Conservation (phyloP, 1,140 invertebrate genomes). For the Whitmania pigra region DNA sequence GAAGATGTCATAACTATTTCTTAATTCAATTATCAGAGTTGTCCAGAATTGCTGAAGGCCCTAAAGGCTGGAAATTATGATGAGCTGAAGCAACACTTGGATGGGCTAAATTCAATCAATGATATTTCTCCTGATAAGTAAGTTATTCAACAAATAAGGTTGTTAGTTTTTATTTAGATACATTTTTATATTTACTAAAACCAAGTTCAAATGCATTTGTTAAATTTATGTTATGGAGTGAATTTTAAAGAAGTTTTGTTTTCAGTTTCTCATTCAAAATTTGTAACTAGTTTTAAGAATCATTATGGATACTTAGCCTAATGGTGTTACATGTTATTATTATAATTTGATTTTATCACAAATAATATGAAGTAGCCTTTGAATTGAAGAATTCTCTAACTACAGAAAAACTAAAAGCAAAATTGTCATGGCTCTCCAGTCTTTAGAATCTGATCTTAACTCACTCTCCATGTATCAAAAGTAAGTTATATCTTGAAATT, state of each 20-base stretch:
- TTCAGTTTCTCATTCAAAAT: too few relatives aligned
- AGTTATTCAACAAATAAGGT: too few relatives aligned
- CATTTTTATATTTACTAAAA: not conserved
- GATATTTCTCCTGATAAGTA: constrained; percentile 15
- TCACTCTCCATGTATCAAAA: constrained; percentile 65
- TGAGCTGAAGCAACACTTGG: constrained; percentile 5
- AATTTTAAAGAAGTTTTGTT: too few relatives aligned
- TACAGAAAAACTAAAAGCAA: constrained; percentile 60
- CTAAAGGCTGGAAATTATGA: constrained; percentile 10
- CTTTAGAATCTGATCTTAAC: constrained; percentile 77
- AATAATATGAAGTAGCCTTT: not conserved
- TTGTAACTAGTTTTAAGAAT: too few relatives aligned
- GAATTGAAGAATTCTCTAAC: constrained; percentile 9
- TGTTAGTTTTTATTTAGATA: constrained; percentile 7
- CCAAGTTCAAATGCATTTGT: not conserved
- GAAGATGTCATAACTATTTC: not conserved
- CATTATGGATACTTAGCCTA: too few relatives aligned
- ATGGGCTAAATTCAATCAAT: not conserved
- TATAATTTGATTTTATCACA: not conserved
- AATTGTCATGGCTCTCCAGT: constrained; percentile 77
- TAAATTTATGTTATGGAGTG: too few relatives aligned
- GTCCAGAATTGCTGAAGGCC: constrained; percentile 9
- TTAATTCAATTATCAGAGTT: constrained; percentile 9
- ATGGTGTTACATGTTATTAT: not conserved
- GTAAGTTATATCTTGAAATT: constrained; percentile 39